These are phyloP conservation scores for Melieria picta DNA, from an alignment of 2,888 invertebrate species.

Conservation along the genomic window DNA sequence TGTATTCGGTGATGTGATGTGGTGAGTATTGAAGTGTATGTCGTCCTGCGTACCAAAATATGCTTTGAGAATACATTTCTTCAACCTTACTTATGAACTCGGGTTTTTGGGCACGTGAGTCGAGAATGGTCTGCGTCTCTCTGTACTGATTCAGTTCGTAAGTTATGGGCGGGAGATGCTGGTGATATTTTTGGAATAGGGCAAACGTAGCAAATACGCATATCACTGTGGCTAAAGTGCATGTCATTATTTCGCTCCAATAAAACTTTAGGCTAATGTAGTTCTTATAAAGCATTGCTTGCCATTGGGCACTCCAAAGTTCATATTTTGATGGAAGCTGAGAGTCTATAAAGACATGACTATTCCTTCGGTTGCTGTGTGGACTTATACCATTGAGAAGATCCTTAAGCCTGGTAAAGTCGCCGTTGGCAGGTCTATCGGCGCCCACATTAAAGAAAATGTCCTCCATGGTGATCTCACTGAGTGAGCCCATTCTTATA, in stretches of 20 bases:
- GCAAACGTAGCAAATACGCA: too few relatives aligned
- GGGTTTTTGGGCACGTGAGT: too few relatives aligned
- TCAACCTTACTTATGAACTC: too few relatives aligned
- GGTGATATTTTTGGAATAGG: too few relatives aligned
- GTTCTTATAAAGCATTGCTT: conserved; percentile 72
- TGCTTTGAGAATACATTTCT: too few relatives aligned
- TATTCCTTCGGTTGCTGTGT: neutral
- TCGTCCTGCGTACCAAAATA: too few relatives aligned
- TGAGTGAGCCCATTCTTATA: conserved; percentile 29
- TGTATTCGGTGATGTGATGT: too few relatives aligned
- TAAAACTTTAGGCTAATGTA: neutral
- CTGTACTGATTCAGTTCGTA: too few relatives aligned
- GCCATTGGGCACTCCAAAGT: conserved; percentile 68
- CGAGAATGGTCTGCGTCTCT: too few relatives aligned
- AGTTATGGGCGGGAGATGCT: too few relatives aligned
- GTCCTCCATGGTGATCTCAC: conserved; percentile 32
- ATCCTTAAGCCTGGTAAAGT: conserved; percentile 14
- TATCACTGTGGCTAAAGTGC: neutral
- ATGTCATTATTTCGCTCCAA: neutral
- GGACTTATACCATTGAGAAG: conserved; percentile 31
- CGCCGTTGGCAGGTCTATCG: conserved; percentile 17
- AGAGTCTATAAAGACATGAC: conserved; percentile 14
- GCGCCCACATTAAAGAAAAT: conserved; percentile 30
- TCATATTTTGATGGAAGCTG: conserved; percentile 2
- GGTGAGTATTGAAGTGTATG: too few relatives aligned